Evolutionary conservation across 2,113 vertebrate genomes (phyloP).

Genomic region (Anhinga anhinga): DNA sequence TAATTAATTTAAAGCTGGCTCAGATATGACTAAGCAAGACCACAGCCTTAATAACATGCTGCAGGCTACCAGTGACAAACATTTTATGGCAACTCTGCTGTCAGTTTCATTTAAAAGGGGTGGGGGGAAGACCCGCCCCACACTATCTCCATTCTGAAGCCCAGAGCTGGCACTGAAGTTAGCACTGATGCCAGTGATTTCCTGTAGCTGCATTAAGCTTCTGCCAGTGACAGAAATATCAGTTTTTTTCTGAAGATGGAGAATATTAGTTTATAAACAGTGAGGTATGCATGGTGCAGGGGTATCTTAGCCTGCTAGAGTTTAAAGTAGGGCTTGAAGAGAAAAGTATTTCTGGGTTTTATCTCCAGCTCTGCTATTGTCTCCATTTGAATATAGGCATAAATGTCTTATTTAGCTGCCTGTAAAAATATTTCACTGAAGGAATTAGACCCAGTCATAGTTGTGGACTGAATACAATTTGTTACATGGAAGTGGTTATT

Average conservation of each 20-base stretch:
- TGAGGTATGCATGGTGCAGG: neutral
- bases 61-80: neutral
- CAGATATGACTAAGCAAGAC: neutral
- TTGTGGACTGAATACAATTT: rapidly evolving
- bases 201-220: neutral
- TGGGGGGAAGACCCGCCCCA: neutral
- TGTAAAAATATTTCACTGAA: neutral
- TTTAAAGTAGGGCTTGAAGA: neutral
- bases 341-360: neutral
- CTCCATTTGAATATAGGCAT: neutral
- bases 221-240: neutral
- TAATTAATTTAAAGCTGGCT: neutral
- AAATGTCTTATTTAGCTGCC: neutral
- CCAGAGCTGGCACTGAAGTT: neutral
- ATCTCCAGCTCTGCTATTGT: neutral
- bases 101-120: neutral
- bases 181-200: neutral
- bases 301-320: neutral
- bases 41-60: neutral
- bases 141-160: neutral
- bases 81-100: neutral
- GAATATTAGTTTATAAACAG: neutral
- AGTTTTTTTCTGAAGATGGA: neutral
- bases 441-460: neutral
- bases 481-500: neutral